These are phyloP conservation scores for Trissolcus basalis DNA, from an alignment of 1,140 invertebrate species.

Conservation along the genomic window DNA sequence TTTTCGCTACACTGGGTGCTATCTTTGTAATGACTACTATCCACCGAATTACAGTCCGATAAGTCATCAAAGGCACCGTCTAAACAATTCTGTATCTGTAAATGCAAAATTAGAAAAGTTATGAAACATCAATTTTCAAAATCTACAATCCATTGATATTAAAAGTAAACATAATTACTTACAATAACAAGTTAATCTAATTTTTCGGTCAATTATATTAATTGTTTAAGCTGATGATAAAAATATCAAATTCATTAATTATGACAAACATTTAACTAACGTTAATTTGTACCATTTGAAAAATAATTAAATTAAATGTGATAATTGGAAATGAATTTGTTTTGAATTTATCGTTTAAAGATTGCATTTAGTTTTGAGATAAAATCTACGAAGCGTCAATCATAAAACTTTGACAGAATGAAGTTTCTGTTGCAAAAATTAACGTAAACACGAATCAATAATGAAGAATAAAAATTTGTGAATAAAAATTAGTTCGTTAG, in stretches of 20 bases:
- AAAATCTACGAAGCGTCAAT: too few relatives aligned
- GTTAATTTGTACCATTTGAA: background rate
- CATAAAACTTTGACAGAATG: background rate
- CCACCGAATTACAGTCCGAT: slow-evolving; percentile 68
- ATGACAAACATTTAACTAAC: background rate
- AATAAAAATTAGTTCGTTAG: too few relatives aligned
- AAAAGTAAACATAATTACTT: too few relatives aligned
- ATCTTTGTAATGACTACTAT: slow-evolving; percentile 68
- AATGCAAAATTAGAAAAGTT: background rate
- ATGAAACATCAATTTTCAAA: too few relatives aligned
- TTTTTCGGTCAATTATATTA: too few relatives aligned
- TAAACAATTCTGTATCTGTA: slow-evolving; percentile 65
- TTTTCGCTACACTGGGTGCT: slow-evolving; percentile 56
- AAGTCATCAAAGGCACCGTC: slow-evolving; percentile 68
- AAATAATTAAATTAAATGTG: background rate
- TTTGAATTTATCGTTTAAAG: too few relatives aligned
- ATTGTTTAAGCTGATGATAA: too few relatives aligned
- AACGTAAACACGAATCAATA: background rate
- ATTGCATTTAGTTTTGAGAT: too few relatives aligned
- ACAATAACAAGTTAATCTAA: too few relatives aligned
- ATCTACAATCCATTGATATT: too few relatives aligned
- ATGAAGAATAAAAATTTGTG: background rate
- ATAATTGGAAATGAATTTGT: background rate
- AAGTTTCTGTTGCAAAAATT: background rate
- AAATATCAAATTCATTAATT: too few relatives aligned